Conservation (phyloP, 2,113 vertebrate genomes). For the Amia ocellicauda region DNA sequence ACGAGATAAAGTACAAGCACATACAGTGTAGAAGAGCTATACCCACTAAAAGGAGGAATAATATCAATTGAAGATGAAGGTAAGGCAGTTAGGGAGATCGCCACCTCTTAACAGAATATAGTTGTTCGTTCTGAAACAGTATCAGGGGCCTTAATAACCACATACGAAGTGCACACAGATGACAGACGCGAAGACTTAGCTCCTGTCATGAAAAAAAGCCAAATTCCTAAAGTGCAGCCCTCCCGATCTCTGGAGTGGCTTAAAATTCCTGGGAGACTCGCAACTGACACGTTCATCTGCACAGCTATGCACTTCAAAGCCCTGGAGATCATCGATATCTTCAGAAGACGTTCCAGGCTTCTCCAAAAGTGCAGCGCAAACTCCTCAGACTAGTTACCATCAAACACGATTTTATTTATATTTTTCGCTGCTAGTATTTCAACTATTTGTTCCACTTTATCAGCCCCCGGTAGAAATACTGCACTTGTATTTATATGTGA, state of each 20-base stretch:
- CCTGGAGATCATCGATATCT: neutral
- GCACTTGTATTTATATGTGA: too few relatives aligned
- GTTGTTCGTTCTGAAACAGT: neutral
- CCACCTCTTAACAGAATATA: neutral
- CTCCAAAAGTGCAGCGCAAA: neutral
- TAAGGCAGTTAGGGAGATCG: neutral
- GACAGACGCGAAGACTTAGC: neutral
- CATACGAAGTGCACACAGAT: neutral
- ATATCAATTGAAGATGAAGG: neutral
- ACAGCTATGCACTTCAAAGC: constrained; percentile 20
- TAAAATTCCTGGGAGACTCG: constrained; percentile 2
- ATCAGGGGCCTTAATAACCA: neutral
- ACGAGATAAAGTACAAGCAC: neutral
- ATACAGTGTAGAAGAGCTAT: neutral
- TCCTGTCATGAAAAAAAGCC: neutral
- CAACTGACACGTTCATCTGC: neutral
- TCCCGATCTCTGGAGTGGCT: constrained; percentile 4
- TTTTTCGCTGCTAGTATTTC: too few relatives aligned
- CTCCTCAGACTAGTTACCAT: constrained; percentile 5
- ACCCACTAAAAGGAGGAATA: neutral
- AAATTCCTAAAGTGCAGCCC: constrained; percentile 8
- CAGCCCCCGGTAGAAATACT: too few relatives aligned
- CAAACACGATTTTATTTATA: too few relatives aligned
- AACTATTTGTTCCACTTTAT: too few relatives aligned
- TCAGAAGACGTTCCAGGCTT: constrained; percentile 1